Evolutionary conservation across 2,797 vertebrate species (phyloP).

Genomic region (Echiichthys vipera): DNA sequence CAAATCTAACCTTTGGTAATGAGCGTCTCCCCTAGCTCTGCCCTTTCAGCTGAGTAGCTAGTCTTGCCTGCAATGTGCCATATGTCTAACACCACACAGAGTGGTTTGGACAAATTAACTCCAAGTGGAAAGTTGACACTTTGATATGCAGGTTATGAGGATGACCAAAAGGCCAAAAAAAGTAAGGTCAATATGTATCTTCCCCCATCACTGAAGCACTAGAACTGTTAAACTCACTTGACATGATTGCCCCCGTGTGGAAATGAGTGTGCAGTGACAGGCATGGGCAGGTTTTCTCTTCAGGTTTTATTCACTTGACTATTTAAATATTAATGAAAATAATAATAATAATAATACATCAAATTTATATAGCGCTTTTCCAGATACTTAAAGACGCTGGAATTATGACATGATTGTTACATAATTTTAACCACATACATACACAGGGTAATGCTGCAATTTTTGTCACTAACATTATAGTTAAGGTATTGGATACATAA

Average conservation of each 20-base stretch:
- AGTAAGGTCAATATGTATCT: background rate
- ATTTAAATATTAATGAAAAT: slow-evolving; percentile 18
- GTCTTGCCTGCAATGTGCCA: slow-evolving; percentile 16
- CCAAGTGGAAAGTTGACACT: slow-evolving; percentile 22
- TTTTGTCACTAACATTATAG: slow-evolving; percentile 1
- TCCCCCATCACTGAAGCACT: background rate
- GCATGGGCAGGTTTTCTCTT: background rate
- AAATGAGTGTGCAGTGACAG: slow-evolving; percentile 21
- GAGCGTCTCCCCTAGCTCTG: slow-evolving; percentile 57
- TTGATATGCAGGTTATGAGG: background rate
- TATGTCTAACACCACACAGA: slow-evolving; percentile 24
- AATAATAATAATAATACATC: too few species aligned
- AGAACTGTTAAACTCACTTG: slow-evolving; percentile 14
- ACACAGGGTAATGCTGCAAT: background rate
- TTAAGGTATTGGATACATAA: background rate
- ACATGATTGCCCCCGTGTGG: slow-evolving; percentile 74
- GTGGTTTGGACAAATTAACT: slow-evolving; percentile 39
- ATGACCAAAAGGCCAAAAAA: slow-evolving; percentile 1
- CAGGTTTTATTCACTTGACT: slow-evolving; percentile 34
- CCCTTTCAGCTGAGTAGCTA: slow-evolving; percentile 45
- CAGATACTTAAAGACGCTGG: too few species aligned
- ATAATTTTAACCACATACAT: background rate
- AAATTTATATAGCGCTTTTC: too few species aligned
- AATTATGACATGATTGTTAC: too few species aligned
- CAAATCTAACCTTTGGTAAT: slow-evolving; percentile 68